Conservation (phyloP, 2,888 invertebrate genomes). For the Lingula anatina region DNA sequence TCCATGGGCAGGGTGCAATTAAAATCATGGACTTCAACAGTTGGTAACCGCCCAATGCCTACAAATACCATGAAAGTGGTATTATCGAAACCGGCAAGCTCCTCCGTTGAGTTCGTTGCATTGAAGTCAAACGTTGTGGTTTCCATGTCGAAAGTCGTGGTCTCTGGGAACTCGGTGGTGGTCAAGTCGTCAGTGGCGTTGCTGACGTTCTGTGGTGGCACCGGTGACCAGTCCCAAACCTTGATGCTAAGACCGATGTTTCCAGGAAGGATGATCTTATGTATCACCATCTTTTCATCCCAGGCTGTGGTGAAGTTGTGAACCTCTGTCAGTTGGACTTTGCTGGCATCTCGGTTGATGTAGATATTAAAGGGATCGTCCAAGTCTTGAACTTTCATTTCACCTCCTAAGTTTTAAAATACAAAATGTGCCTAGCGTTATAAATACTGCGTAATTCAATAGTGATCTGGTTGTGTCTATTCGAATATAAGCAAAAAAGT, state of each 20-base stretch:
- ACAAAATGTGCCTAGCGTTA: no score
- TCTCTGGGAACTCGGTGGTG: conserved; percentile 1
- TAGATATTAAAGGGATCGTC: conserved; percentile 16
- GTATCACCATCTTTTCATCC: conserved; percentile 11
- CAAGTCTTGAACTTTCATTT: conserved; percentile 9
- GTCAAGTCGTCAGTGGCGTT: neutral
- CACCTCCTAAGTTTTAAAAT: no score
- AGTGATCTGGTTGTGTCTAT: no score
- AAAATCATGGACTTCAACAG: conserved; percentile 13
- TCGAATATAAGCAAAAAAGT: no score
- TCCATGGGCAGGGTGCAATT: conserved; percentile 15
- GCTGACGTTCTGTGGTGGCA: neutral
- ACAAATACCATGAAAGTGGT: neutral
- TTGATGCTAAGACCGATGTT: no score
- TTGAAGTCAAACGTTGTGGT: conserved; percentile 9
- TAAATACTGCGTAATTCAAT: no score
- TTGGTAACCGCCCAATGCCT: conserved; percentile 9
- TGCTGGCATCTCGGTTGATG: conserved; percentile 9
- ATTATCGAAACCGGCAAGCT: conserved; percentile 10
- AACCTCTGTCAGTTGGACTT: conserved; percentile 2
- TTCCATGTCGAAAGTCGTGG: conserved; percentile 9
- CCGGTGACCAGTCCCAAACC: no score
- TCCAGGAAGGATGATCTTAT: no score
- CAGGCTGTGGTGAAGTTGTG: conserved; percentile 9
- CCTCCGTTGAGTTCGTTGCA: no score